Conservation (phyloP, 2,113 vertebrate genomes). For the Myrmophylax atrothorax region DNA sequence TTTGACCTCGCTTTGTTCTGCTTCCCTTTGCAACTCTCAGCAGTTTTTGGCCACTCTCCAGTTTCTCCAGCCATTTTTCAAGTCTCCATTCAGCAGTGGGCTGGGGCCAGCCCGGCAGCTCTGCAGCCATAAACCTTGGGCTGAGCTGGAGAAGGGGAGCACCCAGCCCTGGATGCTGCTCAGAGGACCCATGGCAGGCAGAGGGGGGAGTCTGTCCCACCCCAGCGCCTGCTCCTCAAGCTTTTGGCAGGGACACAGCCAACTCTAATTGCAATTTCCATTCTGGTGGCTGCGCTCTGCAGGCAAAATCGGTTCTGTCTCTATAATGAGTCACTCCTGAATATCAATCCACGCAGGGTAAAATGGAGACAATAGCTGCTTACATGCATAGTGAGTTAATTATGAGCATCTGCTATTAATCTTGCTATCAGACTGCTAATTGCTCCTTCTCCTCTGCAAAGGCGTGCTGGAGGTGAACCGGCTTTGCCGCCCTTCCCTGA, state of each 20-base stretch:
- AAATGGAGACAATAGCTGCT: constrained; percentile 70
- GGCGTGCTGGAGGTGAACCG: neutral
- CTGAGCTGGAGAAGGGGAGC: neutral
- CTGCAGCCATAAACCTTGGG: neutral
- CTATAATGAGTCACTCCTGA: constrained; percentile 66
- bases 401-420: constrained; percentile 73
- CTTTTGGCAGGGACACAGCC: constrained; percentile 22
- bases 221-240: neutral
- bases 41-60: constrained; percentile 15
- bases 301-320: constrained; percentile 57
- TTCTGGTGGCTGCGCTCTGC: constrained; percentile 48
- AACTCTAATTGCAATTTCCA: constrained; percentile 64
- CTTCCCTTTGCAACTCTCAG: neutral
- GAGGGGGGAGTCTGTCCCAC: neutral
- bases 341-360: constrained; percentile 54
- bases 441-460: constrained; percentile 58
- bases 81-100: neutral
- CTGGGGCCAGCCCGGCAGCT: neutral
- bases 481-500: neutral
- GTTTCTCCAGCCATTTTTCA: constrained; percentile 34
- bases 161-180: neutral
- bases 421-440: constrained; percentile 71
- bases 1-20: constrained; percentile 45
- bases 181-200: neutral
- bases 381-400: constrained; percentile 70